Evolutionary conservation across 2,888 invertebrate species (phyloP), one percentile per base, ranked within the genome.

Genomic region (Oasisia sp.): DNA sequence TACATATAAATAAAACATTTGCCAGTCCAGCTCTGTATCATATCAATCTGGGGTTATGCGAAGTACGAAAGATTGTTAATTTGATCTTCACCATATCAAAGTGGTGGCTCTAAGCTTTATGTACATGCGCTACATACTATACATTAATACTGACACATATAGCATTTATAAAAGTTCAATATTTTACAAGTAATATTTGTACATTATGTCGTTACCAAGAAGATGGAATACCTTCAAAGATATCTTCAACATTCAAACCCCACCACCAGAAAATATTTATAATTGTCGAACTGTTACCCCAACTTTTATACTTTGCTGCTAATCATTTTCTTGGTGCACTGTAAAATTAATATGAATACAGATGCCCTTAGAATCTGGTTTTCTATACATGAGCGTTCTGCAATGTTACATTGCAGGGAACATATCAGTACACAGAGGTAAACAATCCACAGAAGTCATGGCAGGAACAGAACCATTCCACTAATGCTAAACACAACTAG

Each of bases 61-160:
- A 74, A 19, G 7, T 74, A 74, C 5, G 27, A 74, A 74, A 74
- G 74, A 5, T 14, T 14, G 58, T 27, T 58, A 12, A 58, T 74
- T 74, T 74, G 74, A 74, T 74, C 74, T 27, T 14, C 74, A 27
- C 74, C 74, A 74, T 74, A 74, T 7, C 19, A 74, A 74, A 74
- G 74, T 74, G n/a, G n/a, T 74, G 74, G 74, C 74, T 74, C 5
- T 74, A 27, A 27, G 27, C 7, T 7, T 27, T 74, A 74, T 74
- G 74, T 74, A 74, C 74, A 74, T 27, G 3, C 50, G 14, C 50
- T 50, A 50, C 50, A 50, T 14, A 50, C 50, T 50, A 74, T 74
- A 74, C 74, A 74, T 74, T 74, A 74, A 74, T 74, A 74, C 74
- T 74, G 74, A 74, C 74, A 74, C 19, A 74, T n/a, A 58, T n/a